Base-by-base conservation (phyloP, 2,113 vertebrate genomes). In the Ovibos moschatus region DNA sequence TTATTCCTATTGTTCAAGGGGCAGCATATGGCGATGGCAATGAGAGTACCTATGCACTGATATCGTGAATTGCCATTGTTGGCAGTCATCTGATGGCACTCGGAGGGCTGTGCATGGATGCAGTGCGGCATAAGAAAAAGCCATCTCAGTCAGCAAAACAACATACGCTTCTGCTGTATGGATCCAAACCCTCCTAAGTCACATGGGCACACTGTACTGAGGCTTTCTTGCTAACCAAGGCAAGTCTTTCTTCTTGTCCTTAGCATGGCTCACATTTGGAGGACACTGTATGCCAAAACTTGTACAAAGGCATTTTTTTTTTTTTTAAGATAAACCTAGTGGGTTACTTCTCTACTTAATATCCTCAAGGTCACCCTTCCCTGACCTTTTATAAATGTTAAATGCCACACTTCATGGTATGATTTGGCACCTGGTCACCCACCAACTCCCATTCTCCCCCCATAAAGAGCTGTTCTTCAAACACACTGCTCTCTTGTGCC, bases 401-500 rank as follows among this genome's bases (percentile, higher is more conserved):
- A 94, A 88, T 30, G 10, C 19, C 78, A 15, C 45, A 30, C 74
- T 78, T 13, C 25, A 14, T 7, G 10, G 40, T 53, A 9, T 33
- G 4, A 36, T 2, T 23, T 15, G 7, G 43, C 2, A 1, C 8
- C 0, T 0, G 33, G 16, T 23, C 36, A 67, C 40, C 30, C 27
- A 33, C 27, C 10, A 1, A 40, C 9, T 55, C 50, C 23, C 30
- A 50, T 53, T 21, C 6, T 51, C 43, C 30, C 8, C 27, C 19
- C 17, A 0, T 8, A 14, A 25, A 36, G 53, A 57, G 10, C 5
- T 55, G 21, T 25, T 30, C 11, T 17, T 36, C 11, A 67, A 74
- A 11, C 6, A 19, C 2, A 5, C 28, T 4, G 0, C 51, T 6
- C 27, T 12, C 71, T 93, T 15, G 10, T 2, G 33, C 4, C 36